These are phyloP conservation scores for Drosophila mayaguana DNA, from an alignment of 2,888 invertebrate genomes.

Conservation along the genomic window DNA sequence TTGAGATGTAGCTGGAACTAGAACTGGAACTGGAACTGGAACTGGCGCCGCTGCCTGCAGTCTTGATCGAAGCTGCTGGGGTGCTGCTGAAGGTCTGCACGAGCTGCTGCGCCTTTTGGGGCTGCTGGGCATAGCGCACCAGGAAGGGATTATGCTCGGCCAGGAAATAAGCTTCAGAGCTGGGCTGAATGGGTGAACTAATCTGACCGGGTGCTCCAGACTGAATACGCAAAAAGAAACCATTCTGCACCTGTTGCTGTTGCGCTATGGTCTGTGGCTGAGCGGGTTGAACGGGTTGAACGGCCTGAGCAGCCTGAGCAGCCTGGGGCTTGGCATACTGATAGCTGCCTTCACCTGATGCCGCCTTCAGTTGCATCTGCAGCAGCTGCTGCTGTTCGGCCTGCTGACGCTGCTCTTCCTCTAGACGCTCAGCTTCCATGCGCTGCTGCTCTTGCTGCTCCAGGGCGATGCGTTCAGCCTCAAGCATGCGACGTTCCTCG, in stretches of 20 bases:
- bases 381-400: slow-evolving; percentile 43
- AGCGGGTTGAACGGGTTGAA: not conserved
- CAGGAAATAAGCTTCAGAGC: slow-evolving; percentile 19
- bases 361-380: slow-evolving; percentile 9
- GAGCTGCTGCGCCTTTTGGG: not conserved
- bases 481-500: slow-evolving; percentile 60
- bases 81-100: slow-evolving; percentile 7
- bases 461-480: slow-evolving; percentile 61
- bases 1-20: not conserved
- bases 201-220: slow-evolving; percentile 36
- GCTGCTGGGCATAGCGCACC: slow-evolving; percentile 44
- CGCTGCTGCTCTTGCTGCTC: slow-evolving; percentile 55
- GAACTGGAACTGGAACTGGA: not conserved
- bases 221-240: slow-evolving; percentile 71
- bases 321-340: slow-evolving; percentile 12
- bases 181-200: not conserved
- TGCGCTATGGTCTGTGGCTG: slow-evolving; percentile 42
- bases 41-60: not conserved
- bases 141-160: slow-evolving; percentile 68
- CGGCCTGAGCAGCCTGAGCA: slow-evolving; percentile 5
- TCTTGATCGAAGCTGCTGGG: not conserved
- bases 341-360: slow-evolving; percentile 7
- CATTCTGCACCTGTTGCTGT: slow-evolving; percentile 69
- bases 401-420: slow-evolving; percentile 39
- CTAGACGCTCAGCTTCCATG: slow-evolving; percentile 50